Conservation (phyloP, 2,888 invertebrate species). For the Andricus quercusramuli region DNA sequence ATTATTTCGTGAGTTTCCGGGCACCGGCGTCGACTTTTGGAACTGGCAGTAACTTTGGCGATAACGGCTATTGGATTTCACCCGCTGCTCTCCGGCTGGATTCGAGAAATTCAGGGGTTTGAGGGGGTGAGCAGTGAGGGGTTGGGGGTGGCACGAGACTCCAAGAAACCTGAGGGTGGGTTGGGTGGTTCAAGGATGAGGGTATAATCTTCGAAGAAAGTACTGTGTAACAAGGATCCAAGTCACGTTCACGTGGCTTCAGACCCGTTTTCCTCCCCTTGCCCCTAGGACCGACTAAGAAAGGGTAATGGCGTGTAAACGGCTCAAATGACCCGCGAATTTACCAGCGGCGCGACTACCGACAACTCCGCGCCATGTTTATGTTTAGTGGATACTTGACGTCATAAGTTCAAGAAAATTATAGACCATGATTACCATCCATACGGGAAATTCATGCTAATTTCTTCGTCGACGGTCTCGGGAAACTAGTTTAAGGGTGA, state of each 20-base stretch:
- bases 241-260: constrained; percentile 62
- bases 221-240: constrained; percentile 65
- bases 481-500: constrained; percentile 37
- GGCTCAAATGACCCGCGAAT: constrained; percentile 78
- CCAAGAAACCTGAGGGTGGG: constrained; percentile 41
- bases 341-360: constrained; percentile 65
- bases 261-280: constrained; percentile 21
- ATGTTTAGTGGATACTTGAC: constrained; percentile 66
- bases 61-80: constrained; percentile 58
- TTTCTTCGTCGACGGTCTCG: constrained; percentile 10
- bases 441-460: constrained; percentile 49
- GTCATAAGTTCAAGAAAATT: constrained; percentile 56
- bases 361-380: constrained; percentile 65
- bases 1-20: constrained; percentile 56
- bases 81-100: constrained; percentile 45
- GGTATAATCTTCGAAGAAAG: constrained; percentile 65
- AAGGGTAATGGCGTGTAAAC: constrained; percentile 77
- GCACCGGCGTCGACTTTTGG: constrained; percentile 52
- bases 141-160: constrained; percentile 16
- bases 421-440: constrained; percentile 50
- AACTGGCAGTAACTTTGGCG: constrained; percentile 55
- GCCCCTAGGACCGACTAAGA: constrained; percentile 63
- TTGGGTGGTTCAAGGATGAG: constrained; percentile 48
- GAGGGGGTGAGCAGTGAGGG: not conserved
- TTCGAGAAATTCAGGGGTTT: constrained; percentile 8